phyloP scores from a whole-genome alignment of 1,140 invertebrate species.

The Aricia agestis region DNA sequence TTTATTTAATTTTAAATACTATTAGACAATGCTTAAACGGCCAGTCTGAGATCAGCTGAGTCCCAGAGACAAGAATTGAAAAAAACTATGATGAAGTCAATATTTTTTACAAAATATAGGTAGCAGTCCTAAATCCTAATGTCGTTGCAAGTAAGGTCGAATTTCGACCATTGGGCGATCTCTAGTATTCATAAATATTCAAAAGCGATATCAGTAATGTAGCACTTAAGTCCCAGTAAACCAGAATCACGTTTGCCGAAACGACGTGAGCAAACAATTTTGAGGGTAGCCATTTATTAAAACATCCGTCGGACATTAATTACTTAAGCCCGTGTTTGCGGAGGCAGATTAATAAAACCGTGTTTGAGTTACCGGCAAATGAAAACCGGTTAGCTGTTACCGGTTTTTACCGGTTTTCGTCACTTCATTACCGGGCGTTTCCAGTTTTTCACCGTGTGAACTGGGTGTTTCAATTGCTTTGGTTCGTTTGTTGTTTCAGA shows the following conservation, averaged over 20 bases:
- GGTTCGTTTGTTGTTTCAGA: not conserved
- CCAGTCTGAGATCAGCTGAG: no score
- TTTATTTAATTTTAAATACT: no score
- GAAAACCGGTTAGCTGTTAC: slow-evolving; percentile 38
- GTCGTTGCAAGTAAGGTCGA: no score
- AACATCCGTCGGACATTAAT: slow-evolving; percentile 64
- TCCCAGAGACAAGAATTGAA: no score
- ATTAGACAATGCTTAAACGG: no score
- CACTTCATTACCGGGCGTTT: slow-evolving; percentile 29
- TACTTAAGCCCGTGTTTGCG: slow-evolving; percentile 60
- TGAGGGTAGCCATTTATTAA: slow-evolving; percentile 60
- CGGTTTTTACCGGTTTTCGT: slow-evolving; percentile 30
- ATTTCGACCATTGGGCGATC: no score
- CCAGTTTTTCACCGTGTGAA: not conserved
- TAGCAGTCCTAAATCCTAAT: no score
- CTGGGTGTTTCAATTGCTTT: not conserved
- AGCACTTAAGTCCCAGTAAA: slow-evolving; percentile 26
- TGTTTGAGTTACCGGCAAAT: slow-evolving; percentile 52
- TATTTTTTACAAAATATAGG: no score
- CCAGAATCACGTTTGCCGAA: slow-evolving; percentile 36
- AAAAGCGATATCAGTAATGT: not conserved
- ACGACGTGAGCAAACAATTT: slow-evolving; percentile 53
- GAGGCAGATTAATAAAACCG: slow-evolving; percentile 54
- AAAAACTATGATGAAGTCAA: no score
- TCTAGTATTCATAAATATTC: not conserved